Conservation (phyloP, 2,113 vertebrate genomes). For the Tupaia chinensis region DNA sequence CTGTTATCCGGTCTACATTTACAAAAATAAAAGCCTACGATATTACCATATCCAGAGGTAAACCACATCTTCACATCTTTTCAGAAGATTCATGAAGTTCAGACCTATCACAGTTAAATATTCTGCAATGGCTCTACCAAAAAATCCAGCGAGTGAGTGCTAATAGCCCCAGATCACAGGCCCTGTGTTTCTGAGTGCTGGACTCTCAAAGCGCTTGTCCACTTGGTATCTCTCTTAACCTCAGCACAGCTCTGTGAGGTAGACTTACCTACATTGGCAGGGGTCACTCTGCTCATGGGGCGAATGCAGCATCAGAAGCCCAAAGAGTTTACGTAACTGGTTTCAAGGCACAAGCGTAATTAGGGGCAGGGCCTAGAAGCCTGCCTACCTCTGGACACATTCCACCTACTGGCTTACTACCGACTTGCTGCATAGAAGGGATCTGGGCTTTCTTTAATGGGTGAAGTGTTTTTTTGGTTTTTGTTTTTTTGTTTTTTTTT, state of each 20-base stretch:
- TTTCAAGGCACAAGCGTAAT: not conserved
- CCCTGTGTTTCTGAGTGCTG: not conserved
- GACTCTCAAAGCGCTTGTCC: not conserved
- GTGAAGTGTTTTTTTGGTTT: too few species aligned
- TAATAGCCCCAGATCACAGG: not conserved
- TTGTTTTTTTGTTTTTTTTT: too few species aligned
- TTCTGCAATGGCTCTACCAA: not conserved
- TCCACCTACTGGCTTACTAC: not conserved
- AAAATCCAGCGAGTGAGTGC: not conserved
- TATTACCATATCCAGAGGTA: not conserved
- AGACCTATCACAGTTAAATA: not conserved
- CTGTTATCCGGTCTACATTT: not conserved
- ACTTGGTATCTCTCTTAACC: not conserved
- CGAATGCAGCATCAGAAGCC: not conserved
- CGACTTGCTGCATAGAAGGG: not conserved
- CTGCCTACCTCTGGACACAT: not conserved
- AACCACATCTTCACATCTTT: not conserved
- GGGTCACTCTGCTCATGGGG: not conserved
- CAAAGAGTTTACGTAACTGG: not conserved
- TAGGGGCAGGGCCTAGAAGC: too few species aligned
- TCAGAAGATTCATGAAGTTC: not conserved
- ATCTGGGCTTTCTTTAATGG: not conserved
- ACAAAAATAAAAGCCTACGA: not conserved
- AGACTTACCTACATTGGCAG: not conserved
- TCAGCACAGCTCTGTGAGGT: not conserved